phyloP scores from a whole-genome alignment of 2,113 vertebrate genomes.

The Labeo rohita region DNA sequence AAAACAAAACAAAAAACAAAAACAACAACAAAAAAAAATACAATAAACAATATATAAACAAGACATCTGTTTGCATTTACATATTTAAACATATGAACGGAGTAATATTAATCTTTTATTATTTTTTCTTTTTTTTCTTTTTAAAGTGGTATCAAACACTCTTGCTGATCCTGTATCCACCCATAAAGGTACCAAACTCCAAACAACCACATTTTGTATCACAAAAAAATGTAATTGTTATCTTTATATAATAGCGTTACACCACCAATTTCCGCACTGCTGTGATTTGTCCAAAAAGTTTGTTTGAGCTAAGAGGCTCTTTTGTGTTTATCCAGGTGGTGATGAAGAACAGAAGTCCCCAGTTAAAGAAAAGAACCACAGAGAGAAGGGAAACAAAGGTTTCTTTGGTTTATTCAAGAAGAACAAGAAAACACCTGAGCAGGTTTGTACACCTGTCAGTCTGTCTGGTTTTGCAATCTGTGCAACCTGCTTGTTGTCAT shows the following conservation, averaged over 20 bases:
- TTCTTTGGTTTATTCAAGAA: slow-evolving; percentile 90
- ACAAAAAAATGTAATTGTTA: background rate
- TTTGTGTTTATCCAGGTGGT: slow-evolving; percentile 22
- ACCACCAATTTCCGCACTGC: background rate
- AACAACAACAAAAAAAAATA: too few relatives aligned
- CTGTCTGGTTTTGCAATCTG: slow-evolving; percentile 7
- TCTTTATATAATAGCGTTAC: background rate
- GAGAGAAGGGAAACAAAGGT: slow-evolving; percentile 82
- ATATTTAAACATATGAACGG: background rate
- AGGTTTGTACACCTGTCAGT: slow-evolving; percentile 73
- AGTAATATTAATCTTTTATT: background rate
- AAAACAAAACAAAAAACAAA: too few relatives aligned
- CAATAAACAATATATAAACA: too few relatives aligned
- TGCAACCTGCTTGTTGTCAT: background rate
- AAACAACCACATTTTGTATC: background rate
- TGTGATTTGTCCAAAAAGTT: background rate
- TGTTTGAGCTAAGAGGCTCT: background rate
- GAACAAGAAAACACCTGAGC: slow-evolving; percentile 84
- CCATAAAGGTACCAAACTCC: slow-evolving; percentile 24
- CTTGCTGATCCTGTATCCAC: background rate
- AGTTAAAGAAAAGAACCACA: slow-evolving; percentile 75
- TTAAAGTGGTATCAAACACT: background rate
- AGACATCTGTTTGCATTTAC: background rate
- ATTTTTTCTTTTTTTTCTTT: background rate
- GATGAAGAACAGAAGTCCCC: slow-evolving; percentile 59